Evolutionary conservation across 2,888 invertebrate species (phyloP).

Genomic region (Pachydiplax longipennis): DNA sequence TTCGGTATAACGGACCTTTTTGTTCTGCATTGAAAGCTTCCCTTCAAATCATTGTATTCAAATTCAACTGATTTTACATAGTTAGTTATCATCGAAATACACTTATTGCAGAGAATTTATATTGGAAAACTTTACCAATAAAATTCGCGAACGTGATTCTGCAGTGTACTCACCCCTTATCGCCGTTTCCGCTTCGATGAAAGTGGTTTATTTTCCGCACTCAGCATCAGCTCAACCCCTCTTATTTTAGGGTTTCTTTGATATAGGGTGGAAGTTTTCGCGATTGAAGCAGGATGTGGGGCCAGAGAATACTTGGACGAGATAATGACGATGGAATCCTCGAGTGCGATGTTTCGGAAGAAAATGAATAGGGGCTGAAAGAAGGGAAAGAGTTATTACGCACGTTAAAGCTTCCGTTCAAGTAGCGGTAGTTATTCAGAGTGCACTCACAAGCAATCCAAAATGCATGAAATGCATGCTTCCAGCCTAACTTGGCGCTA

Average conservation of each 20-base stretch:
- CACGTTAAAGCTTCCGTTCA: not conserved
- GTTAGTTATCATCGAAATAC: no score
- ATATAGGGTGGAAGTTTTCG: not conserved
- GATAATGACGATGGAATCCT: not conserved
- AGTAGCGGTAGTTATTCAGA: not conserved
- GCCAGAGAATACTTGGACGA: not conserved
- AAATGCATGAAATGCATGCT: not conserved
- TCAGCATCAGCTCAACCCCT: not conserved
- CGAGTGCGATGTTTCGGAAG: not conserved
- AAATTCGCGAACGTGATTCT: no score
- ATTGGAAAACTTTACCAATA: no score
- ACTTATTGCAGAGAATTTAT: no score
- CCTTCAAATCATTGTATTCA: no score
- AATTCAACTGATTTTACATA: no score
- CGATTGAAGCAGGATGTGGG: not conserved
- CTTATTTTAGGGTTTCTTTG: not conserved
- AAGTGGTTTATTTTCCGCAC: no score
- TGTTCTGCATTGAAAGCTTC: no score
- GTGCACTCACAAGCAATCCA: not conserved
- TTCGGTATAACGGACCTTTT: no score
- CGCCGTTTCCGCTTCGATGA: no score
- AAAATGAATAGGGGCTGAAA: not conserved
- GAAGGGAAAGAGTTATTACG: not conserved
- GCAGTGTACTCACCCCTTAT: no score
- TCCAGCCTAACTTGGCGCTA: not conserved